Percentiles rank a stretch among this genome's conserved stretches.
Conservation (phyloP, 2,113 vertebrate genomes). For the Deroptyus accipitrinus region DNA sequence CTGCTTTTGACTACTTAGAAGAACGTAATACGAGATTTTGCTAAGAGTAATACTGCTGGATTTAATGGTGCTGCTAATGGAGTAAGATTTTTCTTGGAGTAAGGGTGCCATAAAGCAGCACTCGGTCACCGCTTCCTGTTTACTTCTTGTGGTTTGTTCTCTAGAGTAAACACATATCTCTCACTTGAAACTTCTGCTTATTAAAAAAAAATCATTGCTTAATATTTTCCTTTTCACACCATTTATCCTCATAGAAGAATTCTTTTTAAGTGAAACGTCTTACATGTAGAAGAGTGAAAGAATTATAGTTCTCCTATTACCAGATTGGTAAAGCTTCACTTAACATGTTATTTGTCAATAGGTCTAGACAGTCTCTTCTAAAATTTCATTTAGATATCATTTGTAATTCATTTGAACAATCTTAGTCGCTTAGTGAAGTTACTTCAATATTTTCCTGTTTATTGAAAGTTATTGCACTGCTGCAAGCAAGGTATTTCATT, state of each 20-base stretch:
- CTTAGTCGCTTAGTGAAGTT: constrained; percentile 3
- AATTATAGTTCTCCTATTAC: background rate
- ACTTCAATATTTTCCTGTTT: constrained; percentile 10
- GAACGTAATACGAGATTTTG: background rate
- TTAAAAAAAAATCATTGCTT: background rate
- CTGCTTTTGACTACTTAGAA: background rate
- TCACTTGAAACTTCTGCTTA: background rate
- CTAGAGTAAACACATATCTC: background rate
- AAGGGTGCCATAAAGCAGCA: background rate
- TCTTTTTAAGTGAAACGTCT: background rate
- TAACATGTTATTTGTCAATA: background rate
- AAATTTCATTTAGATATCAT: constrained; percentile 25
- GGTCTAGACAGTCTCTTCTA: background rate
- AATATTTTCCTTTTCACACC: background rate
- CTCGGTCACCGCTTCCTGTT: background rate
- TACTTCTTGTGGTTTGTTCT: constrained; percentile 14
- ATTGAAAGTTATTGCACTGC: constrained; percentile 21
- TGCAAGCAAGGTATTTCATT: background rate
- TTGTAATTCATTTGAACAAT: constrained; percentile 41
- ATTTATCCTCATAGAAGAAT: background rate
- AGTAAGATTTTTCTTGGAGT: constrained; percentile 13
- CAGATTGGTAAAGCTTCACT: background rate
- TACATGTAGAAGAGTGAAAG: background rate
- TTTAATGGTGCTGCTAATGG: constrained; percentile 17
- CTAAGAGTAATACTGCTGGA: background rate